Evolutionary conservation across 2,797 vertebrate genomes (phyloP).

Genomic region (Molothrus ater): DNA sequence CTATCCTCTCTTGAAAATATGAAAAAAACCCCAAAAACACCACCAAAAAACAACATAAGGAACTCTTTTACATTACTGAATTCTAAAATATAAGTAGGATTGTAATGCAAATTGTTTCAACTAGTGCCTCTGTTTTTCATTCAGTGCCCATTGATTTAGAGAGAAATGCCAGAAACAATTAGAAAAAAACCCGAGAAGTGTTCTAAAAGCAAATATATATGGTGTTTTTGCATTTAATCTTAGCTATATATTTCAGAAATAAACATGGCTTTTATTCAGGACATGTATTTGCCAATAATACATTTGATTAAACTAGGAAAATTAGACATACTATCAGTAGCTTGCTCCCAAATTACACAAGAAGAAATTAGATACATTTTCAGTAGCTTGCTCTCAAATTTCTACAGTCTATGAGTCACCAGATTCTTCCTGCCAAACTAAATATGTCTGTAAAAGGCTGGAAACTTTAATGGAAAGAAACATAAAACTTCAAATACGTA

Average conservation of each 20-base stretch:
- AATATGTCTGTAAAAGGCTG: constrained; percentile 82
- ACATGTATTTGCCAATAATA: constrained; percentile 69
- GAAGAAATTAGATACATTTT: constrained; percentile 83
- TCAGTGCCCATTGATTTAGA: constrained; percentile 43
- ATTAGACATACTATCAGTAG: constrained; percentile 77
- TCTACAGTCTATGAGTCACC: constrained; percentile 82
- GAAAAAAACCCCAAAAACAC: fast-evolving
- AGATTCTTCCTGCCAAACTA: constrained; percentile 81
- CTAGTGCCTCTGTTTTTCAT: constrained; percentile 53
- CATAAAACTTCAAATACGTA: constrained; percentile 79
- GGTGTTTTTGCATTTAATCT: constrained; percentile 47
- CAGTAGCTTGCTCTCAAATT: constrained; percentile 84
- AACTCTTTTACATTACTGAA: neutral
- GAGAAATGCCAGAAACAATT: constrained; percentile 52
- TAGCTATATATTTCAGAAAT: constrained; percentile 61
- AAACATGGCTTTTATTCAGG: constrained; percentile 64
- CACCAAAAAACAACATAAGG: neutral
- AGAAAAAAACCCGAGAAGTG: neutral
- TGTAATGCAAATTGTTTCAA: constrained; percentile 55
- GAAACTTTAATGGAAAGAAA: constrained; percentile 84
- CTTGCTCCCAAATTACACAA: constrained; percentile 78
- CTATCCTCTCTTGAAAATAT: neutral
- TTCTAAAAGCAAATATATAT: constrained; percentile 48
- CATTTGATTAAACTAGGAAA: constrained; percentile 73
- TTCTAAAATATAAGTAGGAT: constrained; percentile 14